Evolutionary conservation across 2,888 invertebrate species (phyloP), one percentile per base, ranked within the genome.

Genomic region (Ormia ochracea): DNA sequence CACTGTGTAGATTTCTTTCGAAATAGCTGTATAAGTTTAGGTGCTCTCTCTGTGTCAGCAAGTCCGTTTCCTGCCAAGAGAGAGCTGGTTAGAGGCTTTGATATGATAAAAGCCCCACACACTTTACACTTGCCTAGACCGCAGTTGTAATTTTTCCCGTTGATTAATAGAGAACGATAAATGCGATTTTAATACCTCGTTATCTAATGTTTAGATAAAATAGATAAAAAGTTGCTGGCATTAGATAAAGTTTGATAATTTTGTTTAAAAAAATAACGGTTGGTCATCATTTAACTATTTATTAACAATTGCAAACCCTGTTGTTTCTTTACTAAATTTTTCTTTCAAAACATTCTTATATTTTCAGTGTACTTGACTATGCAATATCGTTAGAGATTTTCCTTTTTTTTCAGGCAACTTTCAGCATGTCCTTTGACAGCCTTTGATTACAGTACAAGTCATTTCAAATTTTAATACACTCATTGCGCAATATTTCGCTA

Each of bases 101-200:
- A 5, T 38, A 3, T 28, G 28, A 26, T 36, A 33, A 56, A 56
- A 65, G 38, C 3, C 36, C 23, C 19, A 52, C 6, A 76, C 28
- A 23, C 12, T 69, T 17, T 50, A 23, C 36, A 26, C 26, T 50
- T 66, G 28, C 48, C 12, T n/a, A 12, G 31, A n/a, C 14, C 21
- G 9, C 28, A 45, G 17, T 14, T 19, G 17, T 38, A 45, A 33
- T 36, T 69, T 31, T 45, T 58, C 26, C 17, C 50, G 41, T 54
- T 59, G 14, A 6, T 19, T 4, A 12, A 48, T 43, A 65, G 2
- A 21, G 50, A 12, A 45, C 41, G 17, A 45, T 73, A 33, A 63
- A 73, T 74, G 63, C 43, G 69, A 74, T 79, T 79, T 65, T 74
- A 74, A 79, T 26, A 52, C 69, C 17, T 33, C 19, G 50, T 70